Base-by-base conservation (phyloP, 2,797 vertebrate genomes). In the Hybognathus amarus region DNA sequence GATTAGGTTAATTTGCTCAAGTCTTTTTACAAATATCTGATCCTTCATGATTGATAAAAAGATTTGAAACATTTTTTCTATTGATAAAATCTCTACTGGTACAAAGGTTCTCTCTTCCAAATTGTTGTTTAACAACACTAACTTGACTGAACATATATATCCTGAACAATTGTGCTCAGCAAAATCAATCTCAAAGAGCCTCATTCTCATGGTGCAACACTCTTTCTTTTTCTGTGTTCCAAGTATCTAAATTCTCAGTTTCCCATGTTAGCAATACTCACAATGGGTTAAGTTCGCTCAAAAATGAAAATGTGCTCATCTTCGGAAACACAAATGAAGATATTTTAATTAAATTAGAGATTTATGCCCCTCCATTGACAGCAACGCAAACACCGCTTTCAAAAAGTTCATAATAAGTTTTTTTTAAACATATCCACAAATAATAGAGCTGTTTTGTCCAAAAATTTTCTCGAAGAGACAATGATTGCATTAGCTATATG, bases 11-110 rank as follows among this genome's bases (percentile, higher is more conserved):
- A 42, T 56, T 69, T 69, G 33, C n/a, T 80, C 11, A 42, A 77
- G 17, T 10, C 70, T 79, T 83, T 85, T 77, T 83, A 87, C 82
- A 86, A 38, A 61, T 61, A 75, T 76, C 27, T 85, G 47, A 54
- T 68, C 20, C 4, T 45, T 59, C 5, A 2, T 18, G 4, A 10
- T n/a, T 42, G 24, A 61, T 24, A 13, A 42, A 68, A 70, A 61
- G 1, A 61, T 59, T 54, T 15, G 11, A 54, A 6, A 20, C 47
- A 18, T 22, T 33, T 13, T 52, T 42, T 27, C 18, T 56, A 20
- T 54, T 12, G 15, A 40, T 42, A 15, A 59, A 27, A 63, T 77
- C n/a, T 24, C 6, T 40, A 20, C 2, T 45, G n/a, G 17, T 45
- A 8, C 47, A 36, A 52, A 38, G 20, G 7, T 70, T 70, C 17